Percentiles rank a stretch among this genome's conserved stretches.
These are phyloP conservation scores for Nebria ingens DNA, from an alignment of 1,140 invertebrate species.

Conservation along the genomic window DNA sequence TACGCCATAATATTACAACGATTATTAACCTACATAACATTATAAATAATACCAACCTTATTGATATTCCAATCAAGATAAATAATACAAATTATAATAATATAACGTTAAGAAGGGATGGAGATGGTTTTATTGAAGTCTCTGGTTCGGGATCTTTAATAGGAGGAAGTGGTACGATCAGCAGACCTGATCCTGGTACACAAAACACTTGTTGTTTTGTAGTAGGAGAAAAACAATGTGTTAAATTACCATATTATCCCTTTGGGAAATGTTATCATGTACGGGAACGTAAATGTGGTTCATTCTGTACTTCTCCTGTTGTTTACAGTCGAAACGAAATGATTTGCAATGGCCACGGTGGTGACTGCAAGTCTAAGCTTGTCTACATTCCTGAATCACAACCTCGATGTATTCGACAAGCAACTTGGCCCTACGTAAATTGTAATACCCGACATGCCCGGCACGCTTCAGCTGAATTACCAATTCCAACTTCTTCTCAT, in stretches of 20 bases:
- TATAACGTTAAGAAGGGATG: conserved; percentile 19
- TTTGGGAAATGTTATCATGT: conserved; percentile 27
- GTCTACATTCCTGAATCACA: conserved; percentile 31
- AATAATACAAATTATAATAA: conserved; percentile 30
- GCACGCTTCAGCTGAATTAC: too few relatives aligned
- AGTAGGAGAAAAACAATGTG: conserved; percentile 28
- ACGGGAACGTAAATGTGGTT: conserved; percentile 24
- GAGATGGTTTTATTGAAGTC: not conserved
- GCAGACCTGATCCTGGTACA: not conserved
- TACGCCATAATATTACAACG: conserved; percentile 27
- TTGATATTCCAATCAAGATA: conserved; percentile 28
- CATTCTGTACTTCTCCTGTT: conserved; percentile 24
- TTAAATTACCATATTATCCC: conserved; percentile 18
- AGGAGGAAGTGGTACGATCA: too few relatives aligned
- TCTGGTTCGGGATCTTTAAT: too few relatives aligned
- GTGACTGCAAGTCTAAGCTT: conserved; percentile 24
- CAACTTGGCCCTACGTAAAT: conserved; percentile 29
- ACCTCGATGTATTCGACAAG: conserved; percentile 26
- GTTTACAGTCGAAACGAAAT: conserved; percentile 26
- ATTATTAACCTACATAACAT: conserved; percentile 29
- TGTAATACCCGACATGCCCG: too few relatives aligned
- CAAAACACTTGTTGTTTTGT: conserved; percentile 18
- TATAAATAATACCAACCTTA: conserved; percentile 29
- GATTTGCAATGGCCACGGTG: conserved; percentile 21
- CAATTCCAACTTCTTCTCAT: too few relatives aligned